A percentile compares a stretch with the other conserved stretches of the same genome.
phyloP scores from a whole-genome alignment of 2,113 vertebrate species.

The Coptodon rendalli region DNA sequence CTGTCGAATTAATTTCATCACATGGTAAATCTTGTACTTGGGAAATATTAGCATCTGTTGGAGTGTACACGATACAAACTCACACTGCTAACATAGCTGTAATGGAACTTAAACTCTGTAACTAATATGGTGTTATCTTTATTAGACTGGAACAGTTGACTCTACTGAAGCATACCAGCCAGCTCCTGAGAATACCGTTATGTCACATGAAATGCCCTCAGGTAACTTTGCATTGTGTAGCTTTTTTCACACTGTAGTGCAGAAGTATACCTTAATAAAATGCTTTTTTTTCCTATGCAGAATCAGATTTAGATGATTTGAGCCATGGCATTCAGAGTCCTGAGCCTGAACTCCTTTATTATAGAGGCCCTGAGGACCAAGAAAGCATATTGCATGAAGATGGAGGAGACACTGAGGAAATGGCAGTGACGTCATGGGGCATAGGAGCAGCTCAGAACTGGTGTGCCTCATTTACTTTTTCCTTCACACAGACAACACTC shows the following conservation, averaged over 20 bases:
- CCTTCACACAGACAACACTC: not conserved
- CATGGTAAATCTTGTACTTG: not conserved
- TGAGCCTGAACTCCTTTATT: conserved; percentile 32
- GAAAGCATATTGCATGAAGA: not conserved
- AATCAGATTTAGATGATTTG: not conserved
- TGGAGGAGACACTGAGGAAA: not conserved
- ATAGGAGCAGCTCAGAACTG: not conserved
- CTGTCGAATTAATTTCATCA: not conserved
- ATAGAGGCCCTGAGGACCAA: not conserved
- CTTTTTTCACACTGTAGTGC: not conserved
- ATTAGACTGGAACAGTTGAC: conserved; percentile 38
- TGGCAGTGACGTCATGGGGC: not conserved
- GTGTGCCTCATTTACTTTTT: not conserved
- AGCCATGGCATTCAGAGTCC: not conserved
- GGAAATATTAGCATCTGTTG: not conserved
- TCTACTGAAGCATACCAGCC: not conserved
- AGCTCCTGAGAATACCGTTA: not conserved
- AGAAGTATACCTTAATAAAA: not conserved
- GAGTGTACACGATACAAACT: not conserved
- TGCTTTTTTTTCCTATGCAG: not conserved
- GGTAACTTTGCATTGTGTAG: conserved; percentile 13
- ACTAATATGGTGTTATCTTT: not conserved
- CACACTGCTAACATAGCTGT: not conserved
- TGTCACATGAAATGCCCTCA: not conserved
- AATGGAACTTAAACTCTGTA: not conserved